Conservation (phyloP, 2,797 vertebrate genomes). For the Galago senegalensis region DNA sequence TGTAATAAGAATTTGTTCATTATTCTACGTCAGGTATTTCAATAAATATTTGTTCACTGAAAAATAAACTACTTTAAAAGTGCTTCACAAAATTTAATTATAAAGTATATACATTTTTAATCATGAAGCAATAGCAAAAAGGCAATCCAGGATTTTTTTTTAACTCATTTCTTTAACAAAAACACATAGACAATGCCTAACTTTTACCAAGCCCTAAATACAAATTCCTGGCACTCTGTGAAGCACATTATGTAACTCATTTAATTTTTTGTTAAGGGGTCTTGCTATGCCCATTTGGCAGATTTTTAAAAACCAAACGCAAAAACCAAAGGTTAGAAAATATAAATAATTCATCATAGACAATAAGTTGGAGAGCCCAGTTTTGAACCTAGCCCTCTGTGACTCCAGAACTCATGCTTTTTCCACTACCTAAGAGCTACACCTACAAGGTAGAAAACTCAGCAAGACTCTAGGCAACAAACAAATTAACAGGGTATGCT, state of each 20-base stretch:
- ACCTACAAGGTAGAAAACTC: background rate
- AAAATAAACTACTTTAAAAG: constrained; percentile 8
- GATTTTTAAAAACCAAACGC: background rate
- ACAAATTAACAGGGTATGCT: background rate
- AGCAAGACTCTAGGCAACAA: background rate
- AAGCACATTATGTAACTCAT: background rate
- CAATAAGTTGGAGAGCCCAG: background rate
- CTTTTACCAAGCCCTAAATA: background rate
- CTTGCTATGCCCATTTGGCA: background rate
- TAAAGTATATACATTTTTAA: constrained; percentile 11
- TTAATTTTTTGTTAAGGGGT: background rate
- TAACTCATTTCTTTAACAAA: constrained; percentile 32
- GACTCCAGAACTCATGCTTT: background rate
- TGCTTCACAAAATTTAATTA: background rate
- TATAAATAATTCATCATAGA: background rate
- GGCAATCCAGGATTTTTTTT: background rate
- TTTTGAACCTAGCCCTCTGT: background rate
- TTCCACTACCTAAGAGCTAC: background rate
- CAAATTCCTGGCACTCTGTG: background rate
- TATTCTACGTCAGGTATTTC: constrained; percentile 4
- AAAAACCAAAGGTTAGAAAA: background rate
- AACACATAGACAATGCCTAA: background rate
- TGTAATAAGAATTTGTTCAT: constrained; percentile 35
- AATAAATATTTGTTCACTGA: constrained; percentile 42
- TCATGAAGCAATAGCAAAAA: constrained; percentile 29